Evolutionary conservation across 2,888 invertebrate species (phyloP).

Genomic region (Volucella inflata): DNA sequence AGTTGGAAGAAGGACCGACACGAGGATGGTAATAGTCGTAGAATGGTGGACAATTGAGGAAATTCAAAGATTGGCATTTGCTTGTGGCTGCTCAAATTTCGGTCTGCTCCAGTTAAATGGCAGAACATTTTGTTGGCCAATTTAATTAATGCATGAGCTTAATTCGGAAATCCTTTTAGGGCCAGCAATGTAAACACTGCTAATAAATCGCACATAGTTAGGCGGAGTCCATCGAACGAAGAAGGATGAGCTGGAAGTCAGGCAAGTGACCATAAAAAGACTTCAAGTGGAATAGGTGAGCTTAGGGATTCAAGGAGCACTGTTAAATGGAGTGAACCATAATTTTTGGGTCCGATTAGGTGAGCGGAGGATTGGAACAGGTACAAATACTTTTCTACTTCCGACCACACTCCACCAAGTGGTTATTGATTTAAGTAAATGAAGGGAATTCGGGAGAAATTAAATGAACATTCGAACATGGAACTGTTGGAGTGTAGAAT

Average conservation of each 20-base stretch:
- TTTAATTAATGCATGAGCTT: constrained; percentile 52
- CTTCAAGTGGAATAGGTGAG: constrained; percentile 19
- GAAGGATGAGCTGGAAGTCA: not conserved
- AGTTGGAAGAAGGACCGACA: not conserved
- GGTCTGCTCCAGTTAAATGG: constrained; percentile 23
- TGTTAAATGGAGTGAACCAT: constrained; percentile 21
- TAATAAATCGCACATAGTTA: constrained; percentile 38
- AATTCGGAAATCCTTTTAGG: constrained; percentile 56
- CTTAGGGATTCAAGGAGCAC: constrained; percentile 10
- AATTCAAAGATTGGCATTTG: constrained; percentile 32
- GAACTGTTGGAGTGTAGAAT: too few relatives aligned
- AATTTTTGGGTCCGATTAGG: constrained; percentile 2
- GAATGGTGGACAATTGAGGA: not conserved
- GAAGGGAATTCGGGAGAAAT: too few relatives aligned
- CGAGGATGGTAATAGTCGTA: too few relatives aligned
- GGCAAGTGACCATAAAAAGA: constrained; percentile 7
- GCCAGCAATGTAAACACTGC: constrained; percentile 38
- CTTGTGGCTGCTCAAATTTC: constrained; percentile 30
- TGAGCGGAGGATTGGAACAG: too few relatives aligned
- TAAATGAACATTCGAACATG: too few relatives aligned
- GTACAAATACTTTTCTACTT: too few relatives aligned
- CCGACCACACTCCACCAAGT: too few relatives aligned
- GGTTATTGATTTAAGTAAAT: too few relatives aligned
- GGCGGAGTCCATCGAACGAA: not conserved
- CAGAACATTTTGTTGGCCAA: constrained; percentile 44